These are phyloP conservation scores for Neuroscelio doddi DNA, from an alignment of 2,888 invertebrate species.

Conservation along the genomic window DNA sequence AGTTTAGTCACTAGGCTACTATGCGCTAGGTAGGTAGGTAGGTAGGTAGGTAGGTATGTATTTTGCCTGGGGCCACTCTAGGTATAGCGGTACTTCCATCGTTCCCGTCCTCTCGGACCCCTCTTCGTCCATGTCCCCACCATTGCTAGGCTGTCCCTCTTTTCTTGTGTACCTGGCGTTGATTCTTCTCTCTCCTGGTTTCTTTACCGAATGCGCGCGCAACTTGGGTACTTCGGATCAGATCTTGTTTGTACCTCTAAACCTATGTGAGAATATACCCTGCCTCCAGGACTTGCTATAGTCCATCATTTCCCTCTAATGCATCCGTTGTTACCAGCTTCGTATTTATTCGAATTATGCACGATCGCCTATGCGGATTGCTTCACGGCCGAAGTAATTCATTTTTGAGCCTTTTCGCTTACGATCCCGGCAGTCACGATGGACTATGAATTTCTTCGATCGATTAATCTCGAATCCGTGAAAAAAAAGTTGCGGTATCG, in stretches of 20 bases:
- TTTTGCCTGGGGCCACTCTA: constrained; percentile 66
- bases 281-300: not conserved
- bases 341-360: too few species aligned
- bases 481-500: too few species aligned
- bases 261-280: not conserved
- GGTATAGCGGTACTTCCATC: constrained; percentile 69
- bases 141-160: constrained; percentile 22
- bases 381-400: too few species aligned
- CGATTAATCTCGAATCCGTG: too few species aligned
- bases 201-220: not conserved
- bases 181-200: not conserved
- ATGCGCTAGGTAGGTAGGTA: constrained; percentile 48
- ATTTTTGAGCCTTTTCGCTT: too few species aligned
- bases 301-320: too few species aligned
- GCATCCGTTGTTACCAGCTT: too few species aligned
- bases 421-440: too few species aligned
- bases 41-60: constrained; percentile 70
- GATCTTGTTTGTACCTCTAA: constrained; percentile 4
- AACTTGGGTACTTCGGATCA: too few species aligned
- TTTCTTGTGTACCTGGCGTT: constrained; percentile 11
- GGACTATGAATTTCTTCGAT: too few species aligned
- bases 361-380: too few species aligned
- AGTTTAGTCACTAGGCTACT: constrained; percentile 43
- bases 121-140: constrained; percentile 47
- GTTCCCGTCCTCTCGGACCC: constrained; percentile 50